Percentiles rank a stretch among this genome's conserved stretches.
Conservation (phyloP, 2,888 invertebrate genomes). For the Brenthis ino region DNA sequence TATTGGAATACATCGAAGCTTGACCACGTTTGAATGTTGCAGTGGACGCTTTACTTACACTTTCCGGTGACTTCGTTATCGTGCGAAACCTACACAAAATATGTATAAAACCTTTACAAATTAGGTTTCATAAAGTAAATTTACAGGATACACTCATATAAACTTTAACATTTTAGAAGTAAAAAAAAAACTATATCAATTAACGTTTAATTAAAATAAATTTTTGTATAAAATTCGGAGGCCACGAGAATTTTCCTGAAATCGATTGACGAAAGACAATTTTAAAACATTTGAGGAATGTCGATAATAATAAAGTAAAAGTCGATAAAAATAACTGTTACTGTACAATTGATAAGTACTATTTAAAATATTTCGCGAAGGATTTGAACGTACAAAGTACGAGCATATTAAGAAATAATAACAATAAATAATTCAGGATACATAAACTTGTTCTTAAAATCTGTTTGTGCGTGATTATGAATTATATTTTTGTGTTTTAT, state of each 20-base stretch:
- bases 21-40: conserved; percentile 11
- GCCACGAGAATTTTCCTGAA: too few species aligned
- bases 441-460: conserved; percentile 1
- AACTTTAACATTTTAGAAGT: background rate
- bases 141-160: conserved; percentile 8
- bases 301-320: too few species aligned
- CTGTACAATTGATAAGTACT: too few species aligned
- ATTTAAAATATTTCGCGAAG: too few species aligned
- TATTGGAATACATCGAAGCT: conserved; percentile 45
- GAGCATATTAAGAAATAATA: too few species aligned
- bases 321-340: too few species aligned
- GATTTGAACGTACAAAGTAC: too few species aligned
- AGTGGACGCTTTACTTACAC: conserved; percentile 29
- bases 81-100: conserved; percentile 78
- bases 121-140: conserved; percentile 35
- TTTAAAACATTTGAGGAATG: too few species aligned
- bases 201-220: too few species aligned
- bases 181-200: background rate
- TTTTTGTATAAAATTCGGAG: too few species aligned
- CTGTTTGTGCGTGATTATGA: conserved; percentile 28
- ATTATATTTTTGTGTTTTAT: conserved; percentile 15
- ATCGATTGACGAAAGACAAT: too few species aligned
- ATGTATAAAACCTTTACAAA: conserved; percentile 61
- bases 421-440: background rate
- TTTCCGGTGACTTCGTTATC: conserved; percentile 64